Evolutionary conservation across 2,888 invertebrate species (phyloP).

Genomic region (Parapristionchus giblindavisi): DNA sequence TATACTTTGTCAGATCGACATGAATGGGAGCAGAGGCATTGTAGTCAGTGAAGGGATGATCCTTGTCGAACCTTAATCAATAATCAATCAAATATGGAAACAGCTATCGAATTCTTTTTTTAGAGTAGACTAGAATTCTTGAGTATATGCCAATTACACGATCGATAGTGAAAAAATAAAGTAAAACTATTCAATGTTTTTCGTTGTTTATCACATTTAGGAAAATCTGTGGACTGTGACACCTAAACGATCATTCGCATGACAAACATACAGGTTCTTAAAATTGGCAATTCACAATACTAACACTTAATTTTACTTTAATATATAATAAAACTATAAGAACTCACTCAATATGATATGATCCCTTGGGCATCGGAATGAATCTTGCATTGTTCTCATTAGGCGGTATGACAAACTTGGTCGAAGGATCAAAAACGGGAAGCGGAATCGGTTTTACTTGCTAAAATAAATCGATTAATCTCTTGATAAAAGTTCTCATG

Average conservation of each 20-base stretch:
- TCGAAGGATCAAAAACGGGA: neutral
- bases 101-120: too few relatives aligned
- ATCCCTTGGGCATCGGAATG: conserved; percentile 7
- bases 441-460: neutral
- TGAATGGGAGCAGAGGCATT: neutral
- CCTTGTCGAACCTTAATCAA: conserved; percentile 28
- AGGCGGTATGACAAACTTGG: neutral
- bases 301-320: too few relatives aligned
- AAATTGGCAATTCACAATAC: too few relatives aligned
- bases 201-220: neutral
- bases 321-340: too few relatives aligned
- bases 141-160: too few relatives aligned
- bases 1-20: conserved; percentile 30
- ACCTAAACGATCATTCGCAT: too few relatives aligned
- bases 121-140: too few relatives aligned
- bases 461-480: neutral
- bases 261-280: too few relatives aligned
- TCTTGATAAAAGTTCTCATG: neutral
- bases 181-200: too few relatives aligned
- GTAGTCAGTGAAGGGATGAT: neutral
- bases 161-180: too few relatives aligned
- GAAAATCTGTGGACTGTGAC: neutral
- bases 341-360: conserved; percentile 22
- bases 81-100: too few relatives aligned
- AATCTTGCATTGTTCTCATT: conserved; percentile 9